These are phyloP conservation scores for Calyptomena viridis DNA, from an alignment of 2,113 vertebrate genomes.

Conservation along the genomic window DNA sequence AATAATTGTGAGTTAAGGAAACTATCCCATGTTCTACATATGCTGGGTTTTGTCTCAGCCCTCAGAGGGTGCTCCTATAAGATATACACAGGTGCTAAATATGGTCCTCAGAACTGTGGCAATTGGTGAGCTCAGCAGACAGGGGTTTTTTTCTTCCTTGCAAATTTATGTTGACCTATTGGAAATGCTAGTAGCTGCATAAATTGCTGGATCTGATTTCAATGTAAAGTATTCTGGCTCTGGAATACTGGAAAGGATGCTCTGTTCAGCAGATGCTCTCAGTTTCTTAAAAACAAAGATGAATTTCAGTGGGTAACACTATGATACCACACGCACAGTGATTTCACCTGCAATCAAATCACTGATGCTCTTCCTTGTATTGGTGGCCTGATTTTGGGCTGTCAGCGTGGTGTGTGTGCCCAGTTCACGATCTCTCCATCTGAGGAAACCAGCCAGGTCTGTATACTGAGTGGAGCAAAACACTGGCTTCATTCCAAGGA, in stretches of 20 bases:
- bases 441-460: background rate
- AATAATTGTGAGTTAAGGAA: background rate
- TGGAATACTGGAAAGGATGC: background rate
- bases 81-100: background rate
- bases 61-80: background rate
- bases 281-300: background rate
- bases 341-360: background rate
- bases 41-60: background rate
- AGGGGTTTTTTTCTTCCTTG: background rate
- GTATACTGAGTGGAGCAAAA: background rate
- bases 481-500: background rate
- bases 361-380: fast-evolving
- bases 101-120: background rate
- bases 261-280: background rate
- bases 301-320: background rate
- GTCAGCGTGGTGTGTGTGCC: fast-evolving
- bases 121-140: background rate
- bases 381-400: background rate
- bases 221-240: background rate
- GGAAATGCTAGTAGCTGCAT: background rate
- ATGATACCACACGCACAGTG: too few species aligned
- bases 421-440: fast-evolving
- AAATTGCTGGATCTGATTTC: background rate
- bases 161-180: background rate
- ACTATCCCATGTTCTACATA: background rate